These are phyloP conservation scores for Tichodroma muraria DNA, from an alignment of 2,113 vertebrate species.

Conservation along the genomic window DNA sequence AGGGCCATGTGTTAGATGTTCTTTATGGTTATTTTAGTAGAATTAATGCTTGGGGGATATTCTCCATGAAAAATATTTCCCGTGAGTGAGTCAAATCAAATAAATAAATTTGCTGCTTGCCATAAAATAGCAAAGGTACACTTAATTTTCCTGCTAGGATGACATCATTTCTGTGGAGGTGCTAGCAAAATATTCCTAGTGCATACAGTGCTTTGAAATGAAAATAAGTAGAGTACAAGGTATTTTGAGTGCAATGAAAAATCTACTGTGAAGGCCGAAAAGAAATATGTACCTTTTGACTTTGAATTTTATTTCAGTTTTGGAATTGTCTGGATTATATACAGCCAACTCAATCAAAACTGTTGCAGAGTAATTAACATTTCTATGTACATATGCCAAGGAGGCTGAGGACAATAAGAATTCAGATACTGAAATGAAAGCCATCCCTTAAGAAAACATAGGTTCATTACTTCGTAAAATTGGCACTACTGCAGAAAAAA, in stretches of 20 bases:
- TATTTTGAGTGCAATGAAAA: background rate
- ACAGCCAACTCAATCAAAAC: background rate
- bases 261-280: background rate
- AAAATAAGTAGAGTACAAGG: background rate
- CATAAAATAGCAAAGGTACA: background rate
- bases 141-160: background rate
- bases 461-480: background rate
- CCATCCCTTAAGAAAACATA: background rate
- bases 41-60: background rate
- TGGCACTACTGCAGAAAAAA: background rate
- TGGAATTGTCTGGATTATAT: background rate
- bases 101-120: background rate
- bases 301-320: background rate
- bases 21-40: background rate
- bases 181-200: background rate
- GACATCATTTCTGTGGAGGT: background rate
- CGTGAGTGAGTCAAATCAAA: constrained; percentile 4
- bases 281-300: background rate
- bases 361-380: background rate
- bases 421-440: background rate
- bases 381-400: background rate
- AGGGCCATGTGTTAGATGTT: background rate
- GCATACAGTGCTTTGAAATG: background rate
- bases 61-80: constrained; percentile 9
- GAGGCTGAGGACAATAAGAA: background rate